These are phyloP conservation scores for Aphaenogaster rudis DNA, from an alignment of 1,140 invertebrate genomes.

Conservation along the genomic window DNA sequence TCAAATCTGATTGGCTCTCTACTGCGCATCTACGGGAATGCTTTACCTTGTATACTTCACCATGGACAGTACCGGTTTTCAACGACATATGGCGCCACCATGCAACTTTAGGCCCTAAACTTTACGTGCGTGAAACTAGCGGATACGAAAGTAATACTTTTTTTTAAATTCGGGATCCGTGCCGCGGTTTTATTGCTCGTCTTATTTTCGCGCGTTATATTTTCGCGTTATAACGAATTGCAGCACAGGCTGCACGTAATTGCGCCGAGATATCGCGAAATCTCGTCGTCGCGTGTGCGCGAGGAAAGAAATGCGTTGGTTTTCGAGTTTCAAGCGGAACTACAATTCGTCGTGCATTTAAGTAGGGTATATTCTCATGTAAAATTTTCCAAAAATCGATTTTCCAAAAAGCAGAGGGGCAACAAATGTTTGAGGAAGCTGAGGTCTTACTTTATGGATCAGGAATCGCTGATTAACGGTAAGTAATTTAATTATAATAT, in stretches of 20 bases:
- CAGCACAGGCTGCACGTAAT: neutral
- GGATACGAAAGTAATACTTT: neutral
- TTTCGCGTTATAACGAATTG: neutral
- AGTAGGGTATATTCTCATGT: no score
- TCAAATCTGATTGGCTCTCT: no score
- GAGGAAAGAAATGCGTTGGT: neutral
- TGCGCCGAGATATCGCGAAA: neutral
- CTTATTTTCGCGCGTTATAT: neutral
- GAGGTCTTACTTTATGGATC: no score
- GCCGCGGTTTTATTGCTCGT: neutral
- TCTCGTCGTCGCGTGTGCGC: neutral
- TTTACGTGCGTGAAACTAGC: neutral
- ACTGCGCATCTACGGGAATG: no score
- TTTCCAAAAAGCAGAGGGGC: no score
- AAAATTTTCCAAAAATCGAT: no score
- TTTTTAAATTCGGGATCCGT: neutral
- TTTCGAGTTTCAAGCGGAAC: neutral
- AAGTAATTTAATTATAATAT: no score
- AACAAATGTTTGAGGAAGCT: no score
- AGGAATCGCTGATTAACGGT: no score
- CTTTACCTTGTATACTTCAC: neutral
- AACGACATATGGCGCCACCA: neutral
- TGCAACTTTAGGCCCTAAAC: neutral
- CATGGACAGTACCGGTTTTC: no score
- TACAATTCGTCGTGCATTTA: neutral